Percentiles rank a stretch among this genome's conserved stretches.
Evolutionary conservation across 2,888 invertebrate genomes (phyloP).

Genomic region (Orgyia antiqua): DNA sequence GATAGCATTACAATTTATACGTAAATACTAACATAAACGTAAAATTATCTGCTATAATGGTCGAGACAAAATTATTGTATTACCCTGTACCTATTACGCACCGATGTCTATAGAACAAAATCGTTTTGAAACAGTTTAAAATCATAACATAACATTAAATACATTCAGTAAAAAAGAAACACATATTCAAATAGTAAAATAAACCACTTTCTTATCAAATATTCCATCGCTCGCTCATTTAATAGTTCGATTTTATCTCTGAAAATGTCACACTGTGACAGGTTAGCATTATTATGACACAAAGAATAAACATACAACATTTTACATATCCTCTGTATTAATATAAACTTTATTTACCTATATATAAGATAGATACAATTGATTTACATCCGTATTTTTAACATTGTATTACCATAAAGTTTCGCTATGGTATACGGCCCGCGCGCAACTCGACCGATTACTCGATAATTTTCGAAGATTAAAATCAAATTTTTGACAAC

Average conservation of each 20-base stretch:
- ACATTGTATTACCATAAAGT: slow-evolving; percentile 30
- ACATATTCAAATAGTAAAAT: slow-evolving; percentile 40
- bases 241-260: slow-evolving; percentile 63
- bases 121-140: slow-evolving; percentile 6
- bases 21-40: no score
- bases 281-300: slow-evolving; percentile 67
- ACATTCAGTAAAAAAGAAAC: slow-evolving; percentile 21
- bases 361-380: slow-evolving; percentile 15
- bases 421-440: slow-evolving; percentile 68
- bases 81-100: no score
- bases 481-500: slow-evolving; percentile 67
- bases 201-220: slow-evolving; percentile 60
- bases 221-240: slow-evolving; percentile 57
- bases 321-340: slow-evolving; percentile 7
- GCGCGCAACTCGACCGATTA: slow-evolving; percentile 71
- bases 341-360: slow-evolving; percentile 14
- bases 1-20: no score
- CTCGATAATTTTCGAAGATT: slow-evolving; percentile 71
- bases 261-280: slow-evolving; percentile 71
- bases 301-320: slow-evolving; percentile 26
- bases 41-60: no score
- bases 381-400: slow-evolving; percentile 3
- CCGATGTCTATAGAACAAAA: slow-evolving; percentile 18
- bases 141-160: not conserved
- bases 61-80: no score